Base-by-base conservation (phyloP, 2,797 vertebrate species). In the Lagorchestes hirsutus region DNA sequence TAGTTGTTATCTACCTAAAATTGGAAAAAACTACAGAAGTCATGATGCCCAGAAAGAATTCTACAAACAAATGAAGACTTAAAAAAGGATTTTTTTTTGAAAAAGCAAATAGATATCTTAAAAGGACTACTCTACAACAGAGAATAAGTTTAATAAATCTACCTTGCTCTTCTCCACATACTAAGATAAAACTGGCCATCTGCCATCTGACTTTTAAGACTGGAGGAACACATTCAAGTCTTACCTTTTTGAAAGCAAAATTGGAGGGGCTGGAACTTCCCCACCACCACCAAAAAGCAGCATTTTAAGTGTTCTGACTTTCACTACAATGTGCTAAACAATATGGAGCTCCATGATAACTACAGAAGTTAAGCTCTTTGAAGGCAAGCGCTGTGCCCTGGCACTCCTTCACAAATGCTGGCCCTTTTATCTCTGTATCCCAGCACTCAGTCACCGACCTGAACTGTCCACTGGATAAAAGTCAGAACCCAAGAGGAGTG, bases 291-390 rank as follows among this genome's bases (percentile, higher is more conserved):
- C 28, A 10, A 29, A 31, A 59, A 31, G 28, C 31, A 92, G 93
- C 93, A 96, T 74, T 95, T 29, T 95, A 93, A 91, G 97, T 94
- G 97, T 91, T 97, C 29, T 96, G 59, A 97, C 96, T 97, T 96
- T 94, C 95, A 90, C 91, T 28, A 28, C 56, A 57, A 57, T 5
- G 5, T 28, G 56, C 58, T 58, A 28, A 58, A 28, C 57, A 27
- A 58, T 28, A 28, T 58, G 57, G 57, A 58, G 57, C 52, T 52
- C 52, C 24, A 27, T 8, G 27, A 58, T 27, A 1, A 28, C 57
- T 58, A 28, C 57, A 58, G 57, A 58, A 58, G 27, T 27, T 28
- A 28, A 28, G 24, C 24, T 59, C 58, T 52, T 52, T 52, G 52
- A 52, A 52, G 52, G 52, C 52, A 52, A 52, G 52, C 5, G 52